Evolutionary conservation across 2,113 vertebrate genomes (phyloP).

Genomic region (Fulmarus glacialis): DNA sequence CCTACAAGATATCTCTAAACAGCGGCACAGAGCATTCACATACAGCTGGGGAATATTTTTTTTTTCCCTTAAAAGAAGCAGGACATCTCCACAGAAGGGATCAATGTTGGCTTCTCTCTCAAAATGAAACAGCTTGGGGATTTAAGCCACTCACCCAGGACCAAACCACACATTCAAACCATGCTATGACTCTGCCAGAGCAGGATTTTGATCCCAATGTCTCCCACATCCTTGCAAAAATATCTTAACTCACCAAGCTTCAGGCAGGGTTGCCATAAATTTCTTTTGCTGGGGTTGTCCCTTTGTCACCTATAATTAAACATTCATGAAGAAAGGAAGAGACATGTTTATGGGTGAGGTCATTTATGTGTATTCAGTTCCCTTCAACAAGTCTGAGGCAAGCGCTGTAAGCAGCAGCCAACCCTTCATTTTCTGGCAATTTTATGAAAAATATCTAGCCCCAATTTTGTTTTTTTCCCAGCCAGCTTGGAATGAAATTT

Average conservation of each 20-base stretch:
- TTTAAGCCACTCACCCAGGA: background rate
- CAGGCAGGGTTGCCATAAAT: background rate
- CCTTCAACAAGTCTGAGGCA: background rate
- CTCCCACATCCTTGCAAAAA: background rate
- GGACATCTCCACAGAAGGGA: background rate
- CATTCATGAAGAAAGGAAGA: background rate
- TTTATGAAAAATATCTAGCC: background rate
- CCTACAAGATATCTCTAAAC: background rate
- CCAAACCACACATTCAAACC: background rate
- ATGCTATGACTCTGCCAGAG: background rate
- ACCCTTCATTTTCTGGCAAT: background rate
- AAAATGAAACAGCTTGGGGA: background rate
- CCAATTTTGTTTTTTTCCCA: background rate
- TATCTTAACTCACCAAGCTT: background rate
- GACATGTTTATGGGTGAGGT: background rate
- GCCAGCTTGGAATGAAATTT: background rate
- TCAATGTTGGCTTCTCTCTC: background rate
- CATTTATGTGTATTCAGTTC: background rate
- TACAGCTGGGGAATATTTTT: background rate
- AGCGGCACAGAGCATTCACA: background rate
- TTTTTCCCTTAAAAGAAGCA: background rate
- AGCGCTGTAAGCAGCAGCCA: background rate
- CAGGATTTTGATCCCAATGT: background rate
- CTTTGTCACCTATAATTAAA: constrained; percentile 8
- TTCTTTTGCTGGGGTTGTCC: background rate